These are phyloP conservation scores for Tridacna crocea DNA, from an alignment of 2,888 invertebrate species.

Conservation along the genomic window DNA sequence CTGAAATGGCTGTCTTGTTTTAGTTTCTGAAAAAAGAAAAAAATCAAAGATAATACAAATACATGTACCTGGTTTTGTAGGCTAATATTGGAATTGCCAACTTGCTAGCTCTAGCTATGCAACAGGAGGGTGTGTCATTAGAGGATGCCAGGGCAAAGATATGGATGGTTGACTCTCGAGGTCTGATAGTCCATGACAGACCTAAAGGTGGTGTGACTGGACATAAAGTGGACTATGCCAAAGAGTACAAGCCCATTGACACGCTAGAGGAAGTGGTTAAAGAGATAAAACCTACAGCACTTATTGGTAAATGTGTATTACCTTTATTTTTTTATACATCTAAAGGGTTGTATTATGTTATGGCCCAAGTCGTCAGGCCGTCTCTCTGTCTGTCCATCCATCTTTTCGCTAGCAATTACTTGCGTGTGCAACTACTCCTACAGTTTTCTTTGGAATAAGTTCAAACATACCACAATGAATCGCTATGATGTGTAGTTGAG, in stretches of 20 bases:
- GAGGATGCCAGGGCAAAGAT: conserved; percentile 92
- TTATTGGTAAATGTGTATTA: conserved; percentile 90
- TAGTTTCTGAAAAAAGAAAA: too few species aligned
- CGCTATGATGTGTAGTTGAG: too few species aligned
- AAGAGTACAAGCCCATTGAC: conserved; percentile 88
- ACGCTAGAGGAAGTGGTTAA: conserved; percentile 93
- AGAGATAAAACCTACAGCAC: conserved; percentile 92
- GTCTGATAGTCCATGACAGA: conserved; percentile 92
- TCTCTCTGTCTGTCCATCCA: too few species aligned
- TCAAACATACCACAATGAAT: too few species aligned
- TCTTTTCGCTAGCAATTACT: too few species aligned
- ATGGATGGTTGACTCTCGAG: conserved; percentile 98
- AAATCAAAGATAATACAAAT: neutral
- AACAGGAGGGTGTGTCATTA: conserved; percentile 89
- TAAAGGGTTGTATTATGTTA: too few species aligned
- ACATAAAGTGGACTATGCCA: conserved; percentile 91
- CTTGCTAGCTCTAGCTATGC: conserved; percentile 96
- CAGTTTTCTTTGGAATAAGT: too few species aligned
- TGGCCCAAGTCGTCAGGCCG: too few species aligned
- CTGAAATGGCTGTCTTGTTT: too few species aligned
- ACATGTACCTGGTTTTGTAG: conserved; percentile 83
- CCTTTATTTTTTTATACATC: too few species aligned
- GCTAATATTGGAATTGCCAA: conserved; percentile 97
- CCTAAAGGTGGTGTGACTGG: conserved; percentile 89
- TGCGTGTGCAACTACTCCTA: too few species aligned